Evolutionary conservation across 2,113 vertebrate genomes (phyloP), one percentile per base, ranked within the genome.

Genomic region (Epinephelus fuscoguttatus): DNA sequence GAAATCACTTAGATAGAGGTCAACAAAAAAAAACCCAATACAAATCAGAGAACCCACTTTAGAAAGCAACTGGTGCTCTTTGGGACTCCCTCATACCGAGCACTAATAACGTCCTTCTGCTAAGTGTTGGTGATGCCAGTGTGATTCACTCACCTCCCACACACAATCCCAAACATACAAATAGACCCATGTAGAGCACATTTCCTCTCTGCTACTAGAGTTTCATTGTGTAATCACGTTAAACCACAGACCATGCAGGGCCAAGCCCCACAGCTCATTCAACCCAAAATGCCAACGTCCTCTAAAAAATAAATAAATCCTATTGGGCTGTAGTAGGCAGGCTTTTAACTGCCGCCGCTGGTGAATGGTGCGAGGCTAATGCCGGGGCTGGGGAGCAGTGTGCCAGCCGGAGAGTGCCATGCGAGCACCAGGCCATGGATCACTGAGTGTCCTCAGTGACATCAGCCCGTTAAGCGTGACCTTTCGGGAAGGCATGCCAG

Each of bases 381-480:
- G 60, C 74, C 69, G 70, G 50, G 78, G 19, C 60, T 47, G 64
- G 63, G 56, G 53, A 76, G 60, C 66, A 55, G 78, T 33, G 60
- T 88, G 71, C 78, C 92, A 90, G 72, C 17, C 63, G 72, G 27
- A 75, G 87, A 88, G 67, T 73, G 80, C 81, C 89, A 89, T 81
- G 74, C 78, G 37, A 85, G 63, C 57, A 84, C 74, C 66, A 78
- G 73, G 80, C 72, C 84, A 89, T 70, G 84, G 90, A 90, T 92
- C 88, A 92, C 64, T 3, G 74, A 79, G 63, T 81, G 86, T 91
- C 88, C 84, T 78, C 76, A 40, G 50, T 84, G 85, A 92, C 89
- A 94, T 88, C 81, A 82, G 76, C 86, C 78, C 13, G 64, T 87
- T 88, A 80, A 86, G 71, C 57, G 72, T 92, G 88, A 94, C 84